A percentile compares a stretch with the other conserved stretches of the same genome.
These are phyloP conservation scores for Amphiprion percula DNA, from an alignment of 2,113 vertebrate species.

Conservation along the genomic window DNA sequence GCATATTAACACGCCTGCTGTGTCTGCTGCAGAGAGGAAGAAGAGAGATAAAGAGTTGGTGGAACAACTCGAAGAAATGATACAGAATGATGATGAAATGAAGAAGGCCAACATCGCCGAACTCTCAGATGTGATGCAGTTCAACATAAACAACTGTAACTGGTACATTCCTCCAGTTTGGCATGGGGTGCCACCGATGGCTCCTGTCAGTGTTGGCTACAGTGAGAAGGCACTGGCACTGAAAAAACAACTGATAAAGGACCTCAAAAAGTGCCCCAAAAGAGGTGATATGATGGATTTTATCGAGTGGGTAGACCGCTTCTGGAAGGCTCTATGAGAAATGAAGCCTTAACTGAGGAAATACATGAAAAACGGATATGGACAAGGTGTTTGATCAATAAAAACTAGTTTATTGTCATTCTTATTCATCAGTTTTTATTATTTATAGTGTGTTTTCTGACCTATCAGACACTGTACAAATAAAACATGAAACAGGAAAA, in stretches of 20 bases:
- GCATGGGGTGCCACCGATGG: constrained; percentile 72
- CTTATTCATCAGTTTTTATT: constrained; percentile 1
- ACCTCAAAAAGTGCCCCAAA: constrained; percentile 23
- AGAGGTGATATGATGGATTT: constrained; percentile 56
- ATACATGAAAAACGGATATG: neutral
- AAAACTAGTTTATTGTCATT: constrained; percentile 28
- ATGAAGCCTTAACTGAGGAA: too few relatives aligned
- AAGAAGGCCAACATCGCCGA: constrained; percentile 20
- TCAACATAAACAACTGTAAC: constrained; percentile 51
- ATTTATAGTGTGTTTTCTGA: constrained; percentile 48
- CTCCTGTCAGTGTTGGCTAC: constrained; percentile 59
- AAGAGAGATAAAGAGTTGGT: constrained; percentile 43
- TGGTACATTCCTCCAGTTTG: constrained; percentile 70
- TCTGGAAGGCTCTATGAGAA: constrained; percentile 41
- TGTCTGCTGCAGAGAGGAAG: constrained; percentile 28
- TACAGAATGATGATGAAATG: constrained; percentile 39
- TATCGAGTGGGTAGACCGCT: constrained; percentile 20
- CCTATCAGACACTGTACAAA: constrained; percentile 42
- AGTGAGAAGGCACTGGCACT: constrained; percentile 57
- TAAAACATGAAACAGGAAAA: constrained; percentile 38
- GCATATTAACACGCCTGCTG: constrained; percentile 57
- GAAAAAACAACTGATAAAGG: constrained; percentile 48
- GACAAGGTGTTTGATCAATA: constrained; percentile 8
- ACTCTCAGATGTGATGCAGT: constrained; percentile 69
- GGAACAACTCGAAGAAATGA: constrained; percentile 66